Evolutionary conservation across 2,113 vertebrate species (phyloP), one percentile per base, ranked within the genome.

Genomic region (Lophius piscatorius): DNA sequence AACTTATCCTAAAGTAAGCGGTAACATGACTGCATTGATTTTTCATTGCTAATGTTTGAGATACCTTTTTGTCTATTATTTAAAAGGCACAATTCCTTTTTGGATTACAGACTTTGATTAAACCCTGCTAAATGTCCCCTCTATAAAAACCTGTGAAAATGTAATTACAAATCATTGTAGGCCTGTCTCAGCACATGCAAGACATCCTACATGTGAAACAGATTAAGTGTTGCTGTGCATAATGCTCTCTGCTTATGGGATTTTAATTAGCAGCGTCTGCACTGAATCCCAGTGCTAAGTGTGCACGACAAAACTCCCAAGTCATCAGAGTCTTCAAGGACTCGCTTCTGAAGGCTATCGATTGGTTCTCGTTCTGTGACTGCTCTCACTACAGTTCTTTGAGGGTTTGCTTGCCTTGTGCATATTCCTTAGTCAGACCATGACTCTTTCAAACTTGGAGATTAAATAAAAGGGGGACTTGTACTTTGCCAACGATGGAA

Each of bases 251-350:
- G 0, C 44, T 38, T 70, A 55, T 54, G 31, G 48, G 28, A 50
- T 52, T 33, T 38, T 77, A 65, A 80, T 82, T 59, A 69, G 69
- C 40, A 59, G 47, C 36, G 39, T 64, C 39, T 58, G 33, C 29
- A 36, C 31, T 55, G 18, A 26, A 23, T 46, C 60, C 31, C 35
- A 17, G 29, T 45, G 18, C 10, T 39, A 29, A 35, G 40, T 17
- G 9, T 51, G 24, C 35, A 10, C 21, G 44, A 64, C 20, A 38
- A 61, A 66, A 51, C 48, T 41, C 55, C 63, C 10, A 31, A 56
- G 55, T 69, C 28, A 63, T 45, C 31, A 23, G 1, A 29, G 61
- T 49, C 63, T 61, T 14, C 4, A 33, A 45, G 45, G 65, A 77
- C 44, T 51, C 24, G 9, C 12, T 50, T 62, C 17, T 60, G 47